phyloP scores from a whole-genome alignment of 1,140 invertebrate species.

The Saccostrea echinata region DNA sequence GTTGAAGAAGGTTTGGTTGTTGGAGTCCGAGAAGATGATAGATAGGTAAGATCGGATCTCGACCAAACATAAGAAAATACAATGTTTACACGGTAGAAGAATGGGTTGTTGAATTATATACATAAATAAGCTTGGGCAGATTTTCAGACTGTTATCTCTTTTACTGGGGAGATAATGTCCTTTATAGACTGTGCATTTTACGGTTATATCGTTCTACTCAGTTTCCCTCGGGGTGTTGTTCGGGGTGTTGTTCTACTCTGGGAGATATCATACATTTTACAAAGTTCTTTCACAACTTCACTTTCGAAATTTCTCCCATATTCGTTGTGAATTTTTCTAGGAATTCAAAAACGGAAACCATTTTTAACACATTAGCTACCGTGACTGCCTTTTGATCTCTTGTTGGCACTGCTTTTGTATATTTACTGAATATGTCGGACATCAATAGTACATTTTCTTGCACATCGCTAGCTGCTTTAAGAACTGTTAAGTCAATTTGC shows the following conservation, averaged over 20 bases:
- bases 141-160: not conserved
- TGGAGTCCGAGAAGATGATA: slow-evolving; percentile 37
- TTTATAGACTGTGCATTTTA: too few relatives aligned
- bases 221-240: slow-evolving; percentile 34
- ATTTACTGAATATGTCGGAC: too few relatives aligned
- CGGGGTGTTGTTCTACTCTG: slow-evolving; percentile 47
- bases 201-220: slow-evolving; percentile 39
- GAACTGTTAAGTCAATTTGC: too few relatives aligned
- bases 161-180: too few relatives aligned
- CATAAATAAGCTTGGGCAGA: not conserved
- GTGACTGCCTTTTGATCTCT: too few relatives aligned
- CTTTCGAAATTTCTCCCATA: slow-evolving; percentile 46
- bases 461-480: too few relatives aligned
- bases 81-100: slow-evolving; percentile 27
- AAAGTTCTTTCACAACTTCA: slow-evolving; percentile 43
- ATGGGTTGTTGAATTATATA: slow-evolving; percentile 45
- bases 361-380: too few relatives aligned
- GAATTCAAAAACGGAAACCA: slow-evolving; percentile 46
- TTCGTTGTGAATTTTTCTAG: slow-evolving; percentile 38
- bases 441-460: too few relatives aligned
- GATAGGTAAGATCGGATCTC: slow-evolving; percentile 31
- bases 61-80: slow-evolving; percentile 37
- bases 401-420: too few relatives aligned
- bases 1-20: too few relatives aligned
- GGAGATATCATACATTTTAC: slow-evolving; percentile 32